These are phyloP conservation scores for Cyprinella venusta DNA, from an alignment of 2,797 vertebrate species.

Conservation along the genomic window DNA sequence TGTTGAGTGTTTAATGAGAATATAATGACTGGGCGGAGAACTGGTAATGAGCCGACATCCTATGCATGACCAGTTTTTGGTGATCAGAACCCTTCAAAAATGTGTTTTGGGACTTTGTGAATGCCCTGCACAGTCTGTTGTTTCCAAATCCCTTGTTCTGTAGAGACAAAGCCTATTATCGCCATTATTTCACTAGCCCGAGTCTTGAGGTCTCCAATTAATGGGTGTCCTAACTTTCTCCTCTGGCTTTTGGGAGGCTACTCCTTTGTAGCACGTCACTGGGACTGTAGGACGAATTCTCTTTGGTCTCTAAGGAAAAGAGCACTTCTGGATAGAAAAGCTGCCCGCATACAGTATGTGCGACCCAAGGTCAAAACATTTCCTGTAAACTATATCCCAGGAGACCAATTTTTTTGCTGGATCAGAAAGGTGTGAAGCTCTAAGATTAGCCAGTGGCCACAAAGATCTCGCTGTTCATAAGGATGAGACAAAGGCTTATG, in stretches of 20 bases:
- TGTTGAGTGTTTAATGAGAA: constrained; percentile 45
- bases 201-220: constrained; percentile 50
- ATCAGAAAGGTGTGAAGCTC: constrained; percentile 25
- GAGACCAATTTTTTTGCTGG: constrained; percentile 27
- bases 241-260: constrained; percentile 35
- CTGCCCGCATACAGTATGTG: not conserved
- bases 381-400: constrained; percentile 43
- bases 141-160: constrained; percentile 33
- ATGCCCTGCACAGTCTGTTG: constrained; percentile 41
- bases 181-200: constrained; percentile 29
- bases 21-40: constrained; percentile 44
- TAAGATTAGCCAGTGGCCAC: constrained; percentile 6
- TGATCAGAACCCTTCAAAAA: constrained; percentile 37
- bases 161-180: constrained; percentile 48
- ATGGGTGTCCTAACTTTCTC: constrained; percentile 49
- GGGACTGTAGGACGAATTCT: constrained; percentile 22
- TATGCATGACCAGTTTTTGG: constrained; percentile 48
- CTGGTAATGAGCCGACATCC: constrained; percentile 30
- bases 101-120: constrained; percentile 35
- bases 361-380: constrained; percentile 20
- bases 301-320: constrained; percentile 44
- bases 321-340: constrained; percentile 35
- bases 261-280: constrained; percentile 20
- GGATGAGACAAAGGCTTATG: constrained; percentile 1
- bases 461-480: constrained; percentile 8